Conservation (phyloP, 2,888 invertebrate genomes). For the Petrolisthes cinctipes region DNA sequence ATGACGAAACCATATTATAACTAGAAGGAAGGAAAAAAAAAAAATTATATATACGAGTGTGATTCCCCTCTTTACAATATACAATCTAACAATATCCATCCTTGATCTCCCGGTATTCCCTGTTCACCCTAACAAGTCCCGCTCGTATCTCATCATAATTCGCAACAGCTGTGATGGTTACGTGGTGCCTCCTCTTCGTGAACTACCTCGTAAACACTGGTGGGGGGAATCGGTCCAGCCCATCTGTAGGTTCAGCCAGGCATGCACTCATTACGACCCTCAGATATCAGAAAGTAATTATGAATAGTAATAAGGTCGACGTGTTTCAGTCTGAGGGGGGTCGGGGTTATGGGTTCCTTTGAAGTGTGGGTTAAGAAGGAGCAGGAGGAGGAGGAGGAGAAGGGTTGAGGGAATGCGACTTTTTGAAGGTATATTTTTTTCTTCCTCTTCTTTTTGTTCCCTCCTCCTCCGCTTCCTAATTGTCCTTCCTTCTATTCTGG, state of each 20-base stretch:
- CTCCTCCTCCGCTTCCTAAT: background rate
- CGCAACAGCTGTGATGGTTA: conserved; percentile 48
- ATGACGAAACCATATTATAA: no score
- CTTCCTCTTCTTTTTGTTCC: conserved; percentile 13
- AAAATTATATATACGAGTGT: no score
- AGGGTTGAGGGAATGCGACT: background rate
- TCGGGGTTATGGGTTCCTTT: conserved; percentile 34
- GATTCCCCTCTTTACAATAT: no score
- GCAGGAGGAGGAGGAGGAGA: background rate
- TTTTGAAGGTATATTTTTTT: background rate
- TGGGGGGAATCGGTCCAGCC: conserved; percentile 28
- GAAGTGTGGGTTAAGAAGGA: no score
- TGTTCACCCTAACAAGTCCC: background rate
- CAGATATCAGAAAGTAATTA: conserved; percentile 61
- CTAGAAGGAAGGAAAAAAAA: no score
- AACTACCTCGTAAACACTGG: conserved; percentile 46
- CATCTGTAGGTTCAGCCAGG: conserved; percentile 51
- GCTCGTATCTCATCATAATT: conserved; percentile 38
- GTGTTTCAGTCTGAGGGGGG: conserved; percentile 54
- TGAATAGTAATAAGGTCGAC: conserved; percentile 59
- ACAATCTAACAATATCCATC: no score
- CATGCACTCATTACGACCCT: conserved; percentile 52
- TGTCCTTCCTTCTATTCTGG: background rate
- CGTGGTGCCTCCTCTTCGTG: conserved; percentile 31
- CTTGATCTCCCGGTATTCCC: background rate